These are phyloP conservation scores for Ceyx margarethae DNA, from an alignment of 2,113 vertebrate species.

Conservation along the genomic window DNA sequence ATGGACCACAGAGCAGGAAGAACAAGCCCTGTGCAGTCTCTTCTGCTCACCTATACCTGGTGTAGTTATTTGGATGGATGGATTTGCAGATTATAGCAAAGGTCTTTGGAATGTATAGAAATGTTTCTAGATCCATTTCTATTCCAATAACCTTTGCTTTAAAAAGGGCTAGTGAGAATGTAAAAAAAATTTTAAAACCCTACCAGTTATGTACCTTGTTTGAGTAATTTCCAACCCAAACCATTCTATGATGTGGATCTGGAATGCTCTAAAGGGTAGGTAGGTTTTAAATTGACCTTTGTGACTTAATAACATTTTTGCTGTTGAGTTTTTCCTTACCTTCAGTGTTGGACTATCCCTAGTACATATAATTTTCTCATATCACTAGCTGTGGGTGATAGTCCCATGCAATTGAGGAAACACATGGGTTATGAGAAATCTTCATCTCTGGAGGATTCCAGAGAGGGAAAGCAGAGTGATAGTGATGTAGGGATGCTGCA, in stretches of 20 bases:
- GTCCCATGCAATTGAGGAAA: neutral
- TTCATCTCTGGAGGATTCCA: neutral
- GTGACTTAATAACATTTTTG: neutral
- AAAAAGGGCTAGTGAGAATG: neutral
- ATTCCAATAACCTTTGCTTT: neutral
- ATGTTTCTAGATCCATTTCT: neutral
- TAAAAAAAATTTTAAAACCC: neutral
- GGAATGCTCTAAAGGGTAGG: neutral
- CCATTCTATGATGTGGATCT: neutral
- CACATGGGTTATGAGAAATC: fast-evolving
- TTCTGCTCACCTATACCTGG: neutral
- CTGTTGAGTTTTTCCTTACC: neutral
- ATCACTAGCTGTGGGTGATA: neutral
- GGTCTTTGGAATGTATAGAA: no score
- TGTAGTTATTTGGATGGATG: neutral
- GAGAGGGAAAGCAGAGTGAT: fast-evolving
- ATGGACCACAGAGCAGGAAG: neutral
- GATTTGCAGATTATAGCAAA: neutral
- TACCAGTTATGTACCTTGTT: fast-evolving
- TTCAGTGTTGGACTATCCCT: fast-evolving
- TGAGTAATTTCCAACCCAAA: neutral
- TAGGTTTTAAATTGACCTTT: neutral
- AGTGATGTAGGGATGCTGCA: neutral
- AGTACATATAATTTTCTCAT: fast-evolving
- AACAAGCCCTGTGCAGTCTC: neutral